phyloP scores from a whole-genome alignment of 2,888 invertebrate genomes.

The Acanthopleura granulata region DNA sequence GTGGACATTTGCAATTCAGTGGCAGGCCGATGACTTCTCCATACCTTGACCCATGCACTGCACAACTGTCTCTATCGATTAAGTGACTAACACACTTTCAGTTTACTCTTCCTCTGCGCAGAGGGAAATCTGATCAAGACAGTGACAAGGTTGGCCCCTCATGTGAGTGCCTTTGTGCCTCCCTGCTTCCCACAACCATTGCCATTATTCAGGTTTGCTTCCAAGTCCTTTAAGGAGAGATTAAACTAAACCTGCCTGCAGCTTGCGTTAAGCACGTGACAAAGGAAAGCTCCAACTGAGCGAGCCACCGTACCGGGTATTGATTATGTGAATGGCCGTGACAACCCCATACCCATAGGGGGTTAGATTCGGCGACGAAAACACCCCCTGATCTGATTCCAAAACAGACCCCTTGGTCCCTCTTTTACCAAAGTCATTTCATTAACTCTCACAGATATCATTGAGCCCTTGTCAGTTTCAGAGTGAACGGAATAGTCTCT shows the following conservation, averaged over 20 bases:
- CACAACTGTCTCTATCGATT: too few species aligned
- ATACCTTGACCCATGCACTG: too few species aligned
- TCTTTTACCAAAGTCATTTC: not conserved
- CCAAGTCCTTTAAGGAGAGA: constrained; percentile 1
- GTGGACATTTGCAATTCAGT: not conserved
- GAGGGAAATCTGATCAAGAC: too few species aligned
- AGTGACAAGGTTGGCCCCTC: too few species aligned
- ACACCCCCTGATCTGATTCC: not conserved
- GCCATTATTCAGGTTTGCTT: not conserved
- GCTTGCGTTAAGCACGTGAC: not conserved
- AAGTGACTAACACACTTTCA: too few species aligned
- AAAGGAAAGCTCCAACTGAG: not conserved
- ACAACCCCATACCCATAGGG: not conserved
- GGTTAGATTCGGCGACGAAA: not conserved
- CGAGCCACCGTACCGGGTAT: not conserved
- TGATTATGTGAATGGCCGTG: not conserved
- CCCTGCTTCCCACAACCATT: too few species aligned
- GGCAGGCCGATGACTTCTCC: not conserved
- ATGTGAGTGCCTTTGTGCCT: too few species aligned
- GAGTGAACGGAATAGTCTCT: not conserved
- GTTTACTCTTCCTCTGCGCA: too few species aligned
- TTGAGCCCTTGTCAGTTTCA: not conserved
- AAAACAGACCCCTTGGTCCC: not conserved
- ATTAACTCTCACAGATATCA: not conserved
- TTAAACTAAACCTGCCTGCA: constrained; percentile 1